Conservation (phyloP, 2,888 invertebrate species). For the Spodoptera exigua region DNA sequence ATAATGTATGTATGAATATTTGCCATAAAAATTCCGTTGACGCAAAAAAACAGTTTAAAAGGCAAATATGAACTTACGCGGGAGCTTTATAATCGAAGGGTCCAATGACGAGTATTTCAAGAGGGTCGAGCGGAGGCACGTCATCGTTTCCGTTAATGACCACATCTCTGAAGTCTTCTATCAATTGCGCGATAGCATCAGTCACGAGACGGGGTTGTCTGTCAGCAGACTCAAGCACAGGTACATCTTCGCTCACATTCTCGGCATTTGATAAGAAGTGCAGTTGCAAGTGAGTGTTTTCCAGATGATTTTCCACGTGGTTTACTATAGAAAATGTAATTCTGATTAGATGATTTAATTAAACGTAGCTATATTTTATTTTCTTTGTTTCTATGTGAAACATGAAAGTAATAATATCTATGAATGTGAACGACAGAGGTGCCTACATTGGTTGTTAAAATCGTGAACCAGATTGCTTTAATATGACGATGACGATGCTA, state of each 20-base stretch:
- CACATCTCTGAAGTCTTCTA: constrained; percentile 68
- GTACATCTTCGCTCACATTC: constrained; percentile 36
- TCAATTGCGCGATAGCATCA: constrained; percentile 50
- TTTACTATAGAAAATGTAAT: constrained; percentile 14
- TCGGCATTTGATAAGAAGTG: constrained; percentile 24
- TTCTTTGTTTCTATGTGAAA: too few species aligned
- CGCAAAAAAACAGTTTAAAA: too few species aligned
- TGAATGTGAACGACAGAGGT: too few species aligned
- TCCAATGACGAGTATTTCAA: constrained; percentile 61
- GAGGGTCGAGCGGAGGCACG: constrained; percentile 69
- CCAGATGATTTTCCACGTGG: constrained; percentile 16
- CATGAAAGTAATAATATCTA: too few species aligned
- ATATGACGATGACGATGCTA: too few species aligned
- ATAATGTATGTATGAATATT: too few species aligned
- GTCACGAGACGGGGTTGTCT: constrained; percentile 54
- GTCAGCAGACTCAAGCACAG: constrained; percentile 15
- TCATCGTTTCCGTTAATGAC: constrained; percentile 71
- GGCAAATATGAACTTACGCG: constrained; percentile 58
- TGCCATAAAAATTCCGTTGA: too few species aligned
- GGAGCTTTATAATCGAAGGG: constrained; percentile 56
- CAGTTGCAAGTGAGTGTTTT: constrained; percentile 44
- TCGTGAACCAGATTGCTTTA: too few species aligned
- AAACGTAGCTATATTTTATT: too few species aligned
- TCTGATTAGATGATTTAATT: not conserved
- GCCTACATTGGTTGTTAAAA: too few species aligned